A percentile compares a stretch with the other conserved stretches of the same genome.
These are phyloP conservation scores for Rhincodon typus DNA, from an alignment of 2,797 vertebrate genomes.

Conservation along the genomic window DNA sequence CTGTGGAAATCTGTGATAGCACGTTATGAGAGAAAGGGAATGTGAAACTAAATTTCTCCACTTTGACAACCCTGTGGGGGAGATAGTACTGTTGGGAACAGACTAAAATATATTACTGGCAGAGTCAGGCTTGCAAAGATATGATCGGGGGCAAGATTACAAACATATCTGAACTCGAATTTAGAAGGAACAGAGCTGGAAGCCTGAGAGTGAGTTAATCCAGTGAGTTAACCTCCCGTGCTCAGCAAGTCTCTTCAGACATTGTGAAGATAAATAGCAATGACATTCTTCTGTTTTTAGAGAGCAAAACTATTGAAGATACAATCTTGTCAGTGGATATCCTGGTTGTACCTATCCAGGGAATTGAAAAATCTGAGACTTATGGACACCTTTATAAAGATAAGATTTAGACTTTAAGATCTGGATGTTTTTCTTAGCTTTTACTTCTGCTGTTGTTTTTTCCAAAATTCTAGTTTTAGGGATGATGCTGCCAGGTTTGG, in stretches of 20 bases:
- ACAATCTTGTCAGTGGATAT: not conserved
- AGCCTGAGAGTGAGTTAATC: too few species aligned
- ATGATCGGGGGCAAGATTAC: not conserved
- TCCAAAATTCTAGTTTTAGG: too few species aligned
- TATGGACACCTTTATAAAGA: too few species aligned
- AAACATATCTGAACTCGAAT: not conserved
- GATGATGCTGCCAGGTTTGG: too few species aligned
- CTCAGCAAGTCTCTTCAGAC: not conserved
- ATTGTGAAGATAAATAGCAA: not conserved
- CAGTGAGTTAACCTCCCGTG: not conserved
- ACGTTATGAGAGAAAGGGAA: not conserved
- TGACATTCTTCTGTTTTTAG: not conserved
- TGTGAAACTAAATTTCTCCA: not conserved
- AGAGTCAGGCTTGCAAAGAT: not conserved
- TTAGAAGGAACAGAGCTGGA: not conserved
- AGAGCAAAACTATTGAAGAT: not conserved
- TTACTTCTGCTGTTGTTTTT: too few species aligned
- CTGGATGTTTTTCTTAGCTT: too few species aligned
- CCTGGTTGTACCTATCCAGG: not conserved
- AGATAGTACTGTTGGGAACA: not conserved
- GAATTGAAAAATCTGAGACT: not conserved
- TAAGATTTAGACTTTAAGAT: too few species aligned
- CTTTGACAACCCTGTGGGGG: not conserved
- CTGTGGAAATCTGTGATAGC: not conserved
- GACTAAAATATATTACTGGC: not conserved